Percentiles rank a stretch among this genome's conserved stretches.
phyloP scores from a whole-genome alignment of 2,797 vertebrate genomes.

The Macropus fuliginosus region DNA sequence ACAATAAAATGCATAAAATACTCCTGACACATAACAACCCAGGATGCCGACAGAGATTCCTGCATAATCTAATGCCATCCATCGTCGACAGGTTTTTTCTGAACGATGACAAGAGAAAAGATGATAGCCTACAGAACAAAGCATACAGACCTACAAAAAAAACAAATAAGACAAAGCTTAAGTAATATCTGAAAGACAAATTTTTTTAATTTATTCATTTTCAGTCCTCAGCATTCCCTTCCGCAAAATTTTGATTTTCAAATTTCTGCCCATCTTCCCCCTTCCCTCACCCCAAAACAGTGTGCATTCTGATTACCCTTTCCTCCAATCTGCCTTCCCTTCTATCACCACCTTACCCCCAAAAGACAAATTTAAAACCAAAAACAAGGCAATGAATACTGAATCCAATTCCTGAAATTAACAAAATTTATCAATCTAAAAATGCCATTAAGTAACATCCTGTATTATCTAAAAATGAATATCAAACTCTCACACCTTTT shows the following conservation, averaged over 20 bases:
- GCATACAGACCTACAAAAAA: constrained; percentile 93
- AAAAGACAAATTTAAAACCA: not conserved
- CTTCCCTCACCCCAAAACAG: too few relatives aligned
- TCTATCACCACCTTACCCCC: too few relatives aligned
- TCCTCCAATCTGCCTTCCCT: too few relatives aligned
- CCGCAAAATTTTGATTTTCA: too few relatives aligned
- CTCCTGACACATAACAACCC: constrained; percentile 97
- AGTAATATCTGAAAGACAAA: not conserved
- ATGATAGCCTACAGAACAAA: constrained; percentile 96
- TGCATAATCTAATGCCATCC: constrained; percentile 96
- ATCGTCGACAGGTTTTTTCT: constrained; percentile 95
- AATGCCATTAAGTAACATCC: not conserved
- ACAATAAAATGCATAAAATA: constrained; percentile 98
- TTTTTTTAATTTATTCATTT: too few relatives aligned
- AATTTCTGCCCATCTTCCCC: too few relatives aligned
- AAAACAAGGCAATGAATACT: not conserved
- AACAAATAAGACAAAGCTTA: constrained; percentile 11
- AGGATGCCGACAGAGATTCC: constrained; percentile 96
- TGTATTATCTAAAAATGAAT: not conserved
- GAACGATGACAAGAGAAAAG: constrained; percentile 97
- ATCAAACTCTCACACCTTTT: not conserved
- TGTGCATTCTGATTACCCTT: too few relatives aligned
- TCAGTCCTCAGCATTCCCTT: too few relatives aligned
- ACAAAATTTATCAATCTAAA: not conserved
- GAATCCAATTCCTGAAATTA: not conserved